phyloP scores from a whole-genome alignment of 2,113 vertebrate species.

The Rhodinocichla rosea region DNA sequence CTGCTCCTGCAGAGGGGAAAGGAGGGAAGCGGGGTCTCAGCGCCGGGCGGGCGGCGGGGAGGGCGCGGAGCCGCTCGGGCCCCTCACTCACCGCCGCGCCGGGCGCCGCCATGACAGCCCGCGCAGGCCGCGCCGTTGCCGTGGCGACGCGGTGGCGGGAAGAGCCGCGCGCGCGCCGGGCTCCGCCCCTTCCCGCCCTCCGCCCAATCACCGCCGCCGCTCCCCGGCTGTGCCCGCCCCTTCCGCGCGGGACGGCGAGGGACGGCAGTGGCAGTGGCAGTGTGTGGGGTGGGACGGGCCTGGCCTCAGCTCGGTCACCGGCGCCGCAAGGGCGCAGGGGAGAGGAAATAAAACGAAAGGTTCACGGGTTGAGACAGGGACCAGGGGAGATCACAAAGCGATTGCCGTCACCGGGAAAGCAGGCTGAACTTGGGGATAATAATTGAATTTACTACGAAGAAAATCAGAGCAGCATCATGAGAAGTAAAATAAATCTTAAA shows the following conservation, averaged over 20 bases:
- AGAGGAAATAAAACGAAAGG: neutral
- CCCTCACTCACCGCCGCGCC: neutral
- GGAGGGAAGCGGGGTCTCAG: neutral
- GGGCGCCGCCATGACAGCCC: neutral
- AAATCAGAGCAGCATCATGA: neutral
- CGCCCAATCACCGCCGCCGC: neutral
- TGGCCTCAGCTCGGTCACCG: too few relatives aligned
- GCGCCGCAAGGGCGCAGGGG: rapidly evolving
- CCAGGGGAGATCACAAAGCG: too few relatives aligned
- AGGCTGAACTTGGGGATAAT: neutral
- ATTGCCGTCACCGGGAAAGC: neutral
- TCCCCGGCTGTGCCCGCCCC: neutral
- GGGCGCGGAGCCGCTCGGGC: neutral
- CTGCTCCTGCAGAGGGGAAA: neutral
- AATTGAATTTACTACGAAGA: neutral
- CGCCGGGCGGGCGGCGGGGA: neutral
- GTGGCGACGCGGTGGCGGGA: neutral
- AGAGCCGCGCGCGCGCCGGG: neutral
- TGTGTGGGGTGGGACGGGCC: rapidly evolving
- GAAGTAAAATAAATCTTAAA: neutral
- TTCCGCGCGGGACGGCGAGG: rapidly evolving
- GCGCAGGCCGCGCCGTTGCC: neutral
- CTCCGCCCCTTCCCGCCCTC: neutral
- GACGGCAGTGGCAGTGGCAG: rapidly evolving
- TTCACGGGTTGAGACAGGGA: neutral